Conservation (phyloP, 2,113 vertebrate species). For the Lutjanus erythropterus region DNA sequence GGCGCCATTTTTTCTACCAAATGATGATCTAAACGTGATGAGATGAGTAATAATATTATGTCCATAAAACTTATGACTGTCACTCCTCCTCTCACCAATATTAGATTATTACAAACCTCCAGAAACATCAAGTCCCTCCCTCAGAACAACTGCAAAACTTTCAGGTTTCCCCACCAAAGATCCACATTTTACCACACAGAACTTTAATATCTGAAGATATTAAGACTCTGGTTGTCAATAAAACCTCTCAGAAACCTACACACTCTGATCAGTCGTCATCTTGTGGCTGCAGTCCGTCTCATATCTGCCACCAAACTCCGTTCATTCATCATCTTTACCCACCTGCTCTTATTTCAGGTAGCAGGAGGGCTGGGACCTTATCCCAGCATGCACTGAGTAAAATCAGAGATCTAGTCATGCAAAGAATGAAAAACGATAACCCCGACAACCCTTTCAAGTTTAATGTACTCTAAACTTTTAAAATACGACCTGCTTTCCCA, state of each 20-base stretch:
- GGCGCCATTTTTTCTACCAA: not conserved
- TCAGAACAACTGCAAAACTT: not conserved
- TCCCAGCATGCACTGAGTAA: not conserved
- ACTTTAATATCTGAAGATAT: too few relatives aligned
- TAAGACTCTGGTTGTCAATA: too few relatives aligned
- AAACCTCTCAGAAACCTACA: not conserved
- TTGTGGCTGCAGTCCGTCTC: not conserved
- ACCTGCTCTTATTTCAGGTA: not conserved
- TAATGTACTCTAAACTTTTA: conserved; percentile 26
- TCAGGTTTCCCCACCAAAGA: not conserved
- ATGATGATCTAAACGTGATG: not conserved
- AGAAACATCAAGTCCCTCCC: too few relatives aligned
- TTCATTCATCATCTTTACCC: not conserved
- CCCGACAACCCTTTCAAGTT: not conserved
- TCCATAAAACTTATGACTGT: not conserved
- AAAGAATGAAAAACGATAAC: not conserved
- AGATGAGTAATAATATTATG: not conserved
- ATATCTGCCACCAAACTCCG: not conserved
- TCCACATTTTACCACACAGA: too few relatives aligned
- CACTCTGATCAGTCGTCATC: not conserved
- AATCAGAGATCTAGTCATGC: not conserved
- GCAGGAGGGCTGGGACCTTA: not conserved
- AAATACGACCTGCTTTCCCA: conserved; percentile 29
- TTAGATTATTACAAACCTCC: too few relatives aligned
- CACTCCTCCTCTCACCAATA: too few relatives aligned